Conservation (phyloP, 2,797 vertebrate genomes). For the Anabacerthia variegaticeps region DNA sequence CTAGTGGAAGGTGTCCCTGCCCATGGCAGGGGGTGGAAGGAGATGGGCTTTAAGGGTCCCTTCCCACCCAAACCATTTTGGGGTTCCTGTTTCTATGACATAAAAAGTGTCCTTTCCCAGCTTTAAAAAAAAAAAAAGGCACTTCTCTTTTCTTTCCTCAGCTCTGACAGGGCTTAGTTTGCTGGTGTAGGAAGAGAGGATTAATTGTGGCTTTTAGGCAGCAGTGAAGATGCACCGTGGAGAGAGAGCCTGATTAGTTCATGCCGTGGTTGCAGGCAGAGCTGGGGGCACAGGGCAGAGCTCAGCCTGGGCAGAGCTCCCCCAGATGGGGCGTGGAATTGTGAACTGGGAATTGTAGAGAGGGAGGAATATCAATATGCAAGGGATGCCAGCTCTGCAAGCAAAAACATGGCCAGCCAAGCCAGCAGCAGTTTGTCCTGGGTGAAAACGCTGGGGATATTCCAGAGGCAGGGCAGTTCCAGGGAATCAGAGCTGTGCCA, state of each 20-base stretch:
- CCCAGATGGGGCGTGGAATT: neutral
- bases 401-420: neutral
- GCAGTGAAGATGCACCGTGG: neutral
- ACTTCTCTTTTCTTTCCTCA: neutral
- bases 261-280: neutral
- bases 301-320: neutral
- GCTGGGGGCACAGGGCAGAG: neutral
- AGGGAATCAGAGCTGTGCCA: neutral
- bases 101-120: neutral
- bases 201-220: slow-evolving; percentile 12
- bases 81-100: neutral
- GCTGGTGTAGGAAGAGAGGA: neutral
- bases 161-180: neutral
- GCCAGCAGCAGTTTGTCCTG: neutral
- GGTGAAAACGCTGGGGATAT: neutral
- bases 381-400: neutral
- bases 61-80: neutral
- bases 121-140: neutral
- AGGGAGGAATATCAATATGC: neutral
- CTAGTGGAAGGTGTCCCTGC: neutral
- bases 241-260: neutral
- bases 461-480: neutral
- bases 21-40: neutral
- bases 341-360: neutral
- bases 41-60: neutral